Percentiles rank a stretch among this genome's conserved stretches.
Conservation (phyloP, 2,888 invertebrate species). For the Acrocera orbiculus region DNA sequence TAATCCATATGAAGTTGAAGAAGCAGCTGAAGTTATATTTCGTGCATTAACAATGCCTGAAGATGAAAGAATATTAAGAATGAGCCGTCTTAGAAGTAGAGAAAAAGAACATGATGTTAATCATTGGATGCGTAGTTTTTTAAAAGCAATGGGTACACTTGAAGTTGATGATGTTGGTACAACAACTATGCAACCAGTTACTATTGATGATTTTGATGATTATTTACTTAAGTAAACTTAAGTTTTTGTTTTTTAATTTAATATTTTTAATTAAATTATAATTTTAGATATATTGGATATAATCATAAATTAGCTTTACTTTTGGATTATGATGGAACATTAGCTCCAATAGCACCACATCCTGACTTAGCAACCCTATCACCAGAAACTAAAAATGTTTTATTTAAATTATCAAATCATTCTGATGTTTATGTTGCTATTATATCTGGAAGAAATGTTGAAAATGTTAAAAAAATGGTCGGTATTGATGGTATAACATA, state of each 20-base stretch:
- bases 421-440: slow-evolving; percentile 76
- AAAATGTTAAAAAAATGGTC: slow-evolving; percentile 79
- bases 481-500: slow-evolving; percentile 82
- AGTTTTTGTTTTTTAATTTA: not conserved
- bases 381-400: slow-evolving; percentile 64
- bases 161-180: slow-evolving; percentile 69
- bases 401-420: slow-evolving; percentile 66
- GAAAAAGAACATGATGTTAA: slow-evolving; percentile 72
- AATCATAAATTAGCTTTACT: slow-evolving; percentile 69
- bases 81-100: slow-evolving; percentile 66
- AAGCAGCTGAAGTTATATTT: slow-evolving; percentile 73
- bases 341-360: slow-evolving; percentile 77
- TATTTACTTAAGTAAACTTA: slow-evolving; percentile 61
- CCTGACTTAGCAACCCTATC: slow-evolving; percentile 77
- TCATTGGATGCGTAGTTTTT: slow-evolving; percentile 75
- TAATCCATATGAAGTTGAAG: slow-evolving; percentile 77
- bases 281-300: slow-evolving; percentile 60
- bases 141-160: slow-evolving; percentile 72
- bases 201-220: slow-evolving; percentile 78
- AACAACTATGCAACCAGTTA: slow-evolving; percentile 76
- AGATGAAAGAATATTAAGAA: slow-evolving; percentile 67
- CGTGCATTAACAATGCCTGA: slow-evolving; percentile 80
- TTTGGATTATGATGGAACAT: slow-evolving; percentile 74
- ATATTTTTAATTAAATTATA: slow-evolving; percentile 1
- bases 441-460: slow-evolving; percentile 70